These are phyloP conservation scores for Centropyge bicolor DNA, from an alignment of 2,797 vertebrate species.

Conservation along the genomic window DNA sequence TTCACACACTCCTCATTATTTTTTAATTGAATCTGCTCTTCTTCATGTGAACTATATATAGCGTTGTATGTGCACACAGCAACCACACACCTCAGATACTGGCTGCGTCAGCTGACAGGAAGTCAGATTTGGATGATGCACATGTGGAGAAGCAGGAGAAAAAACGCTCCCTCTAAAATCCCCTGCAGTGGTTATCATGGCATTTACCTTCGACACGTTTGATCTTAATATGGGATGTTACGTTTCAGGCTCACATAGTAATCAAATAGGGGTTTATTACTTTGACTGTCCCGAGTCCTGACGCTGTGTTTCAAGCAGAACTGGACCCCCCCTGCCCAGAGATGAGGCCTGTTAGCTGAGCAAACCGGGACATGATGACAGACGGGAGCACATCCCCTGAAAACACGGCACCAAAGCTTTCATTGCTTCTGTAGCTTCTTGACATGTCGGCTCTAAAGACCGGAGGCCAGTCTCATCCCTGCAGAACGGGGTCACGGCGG, in stretches of 20 bases:
- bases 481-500: conserved; percentile 51
- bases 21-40: background rate
- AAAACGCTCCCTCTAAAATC: background rate
- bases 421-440: conserved; percentile 37
- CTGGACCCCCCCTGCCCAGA: background rate
- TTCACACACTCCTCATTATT: background rate
- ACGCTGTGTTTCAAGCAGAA: background rate
- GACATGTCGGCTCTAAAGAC: conserved; percentile 46
- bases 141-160: background rate
- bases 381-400: background rate
- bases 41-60: background rate
- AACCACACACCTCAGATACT: too few species aligned
- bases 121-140: background rate
- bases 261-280: background rate
- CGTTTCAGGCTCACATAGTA: background rate
- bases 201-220: conserved; percentile 5
- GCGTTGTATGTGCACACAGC: background rate
- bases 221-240: background rate
- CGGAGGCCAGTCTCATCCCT: conserved; percentile 56
- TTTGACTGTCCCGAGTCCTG: background rate
- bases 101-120: background rate
- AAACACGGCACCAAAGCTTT: background rate
- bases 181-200: background rate
- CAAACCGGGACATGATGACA: conserved; percentile 33
- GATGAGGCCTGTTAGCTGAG: conserved; percentile 40